phyloP scores from a whole-genome alignment of 2,888 invertebrate genomes.

The Danaus chrysippus region DNA sequence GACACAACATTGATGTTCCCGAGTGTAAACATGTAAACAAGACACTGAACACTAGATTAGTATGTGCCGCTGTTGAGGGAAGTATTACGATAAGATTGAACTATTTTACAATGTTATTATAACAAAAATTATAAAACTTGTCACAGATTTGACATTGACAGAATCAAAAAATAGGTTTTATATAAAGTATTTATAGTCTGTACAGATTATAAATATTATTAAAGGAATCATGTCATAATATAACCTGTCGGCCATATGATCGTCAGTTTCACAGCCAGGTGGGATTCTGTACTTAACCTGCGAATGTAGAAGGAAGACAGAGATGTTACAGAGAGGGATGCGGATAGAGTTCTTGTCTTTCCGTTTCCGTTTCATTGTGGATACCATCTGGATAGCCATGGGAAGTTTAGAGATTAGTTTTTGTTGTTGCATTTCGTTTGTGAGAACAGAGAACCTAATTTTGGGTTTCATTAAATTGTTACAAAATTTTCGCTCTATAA shows the following conservation, averaged over 20 bases:
- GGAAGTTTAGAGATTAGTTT: slow-evolving; percentile 44
- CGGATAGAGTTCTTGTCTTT: slow-evolving; percentile 58
- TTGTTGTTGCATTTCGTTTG: slow-evolving; percentile 19
- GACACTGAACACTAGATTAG: slow-evolving; percentile 25
- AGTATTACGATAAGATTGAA: neutral
- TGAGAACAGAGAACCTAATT: slow-evolving; percentile 2
- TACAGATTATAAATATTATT: neutral
- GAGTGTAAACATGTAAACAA: slow-evolving; percentile 17
- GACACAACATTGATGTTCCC: slow-evolving; percentile 31
- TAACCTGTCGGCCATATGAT: slow-evolving; percentile 49
- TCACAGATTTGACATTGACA: neutral
- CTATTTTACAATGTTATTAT: neutral
- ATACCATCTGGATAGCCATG: slow-evolving; percentile 64
- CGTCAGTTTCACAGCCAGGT: slow-evolving; percentile 56
- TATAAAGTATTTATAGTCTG: neutral
- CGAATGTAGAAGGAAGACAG: slow-evolving; percentile 44
- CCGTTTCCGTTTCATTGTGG: slow-evolving; percentile 72
- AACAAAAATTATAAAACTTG: neutral
- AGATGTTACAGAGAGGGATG: slow-evolving; percentile 25
- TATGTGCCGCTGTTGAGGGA: slow-evolving; percentile 15
- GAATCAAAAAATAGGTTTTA: neutral
- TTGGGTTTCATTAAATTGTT: neutral
- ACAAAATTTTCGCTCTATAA: neutral
- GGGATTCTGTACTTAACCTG: slow-evolving; percentile 71
- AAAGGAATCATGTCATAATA: slow-evolving; percentile 5